phyloP scores from a whole-genome alignment of 2,888 invertebrate species.

The Drosophila rellima region DNA sequence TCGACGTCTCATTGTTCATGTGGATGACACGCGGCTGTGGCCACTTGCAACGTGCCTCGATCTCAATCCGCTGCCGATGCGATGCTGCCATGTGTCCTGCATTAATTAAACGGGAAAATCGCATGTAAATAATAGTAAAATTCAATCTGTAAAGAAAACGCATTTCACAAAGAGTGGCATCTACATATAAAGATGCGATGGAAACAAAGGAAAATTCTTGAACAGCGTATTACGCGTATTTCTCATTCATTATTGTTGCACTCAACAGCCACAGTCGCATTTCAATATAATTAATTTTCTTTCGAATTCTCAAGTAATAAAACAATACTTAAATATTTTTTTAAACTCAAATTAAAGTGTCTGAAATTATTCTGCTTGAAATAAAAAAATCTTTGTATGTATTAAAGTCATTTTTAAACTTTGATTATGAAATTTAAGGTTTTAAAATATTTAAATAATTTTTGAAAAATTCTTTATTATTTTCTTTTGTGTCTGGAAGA shows the following conservation, averaged over 20 bases:
- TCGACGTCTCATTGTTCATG: constrained; percentile 86
- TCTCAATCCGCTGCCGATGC: constrained; percentile 72
- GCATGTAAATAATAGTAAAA: constrained; percentile 1
- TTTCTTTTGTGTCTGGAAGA: too few species aligned
- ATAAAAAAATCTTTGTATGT: background rate
- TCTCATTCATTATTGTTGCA: constrained; percentile 3
- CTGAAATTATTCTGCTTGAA: too few species aligned
- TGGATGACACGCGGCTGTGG: constrained; percentile 80
- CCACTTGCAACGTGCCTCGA: constrained; percentile 73
- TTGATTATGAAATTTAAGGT: too few species aligned
- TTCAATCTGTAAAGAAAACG: constrained; percentile 1
- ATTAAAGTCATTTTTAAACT: background rate
- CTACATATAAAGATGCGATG: background rate
- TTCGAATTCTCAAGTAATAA: background rate
- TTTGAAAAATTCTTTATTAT: too few species aligned
- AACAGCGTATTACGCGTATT: background rate
- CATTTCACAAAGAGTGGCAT: background rate
- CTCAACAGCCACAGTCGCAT: background rate
- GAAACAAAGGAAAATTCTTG: background rate
- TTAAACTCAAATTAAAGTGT: background rate
- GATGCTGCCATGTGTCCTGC: constrained; percentile 65
- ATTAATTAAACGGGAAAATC: constrained; percentile 30
- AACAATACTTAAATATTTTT: background rate
- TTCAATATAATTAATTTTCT: background rate
- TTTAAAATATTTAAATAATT: too few species aligned